Conservation (phyloP, 2,888 invertebrate genomes). For the Agriopis aurantiaria region DNA sequence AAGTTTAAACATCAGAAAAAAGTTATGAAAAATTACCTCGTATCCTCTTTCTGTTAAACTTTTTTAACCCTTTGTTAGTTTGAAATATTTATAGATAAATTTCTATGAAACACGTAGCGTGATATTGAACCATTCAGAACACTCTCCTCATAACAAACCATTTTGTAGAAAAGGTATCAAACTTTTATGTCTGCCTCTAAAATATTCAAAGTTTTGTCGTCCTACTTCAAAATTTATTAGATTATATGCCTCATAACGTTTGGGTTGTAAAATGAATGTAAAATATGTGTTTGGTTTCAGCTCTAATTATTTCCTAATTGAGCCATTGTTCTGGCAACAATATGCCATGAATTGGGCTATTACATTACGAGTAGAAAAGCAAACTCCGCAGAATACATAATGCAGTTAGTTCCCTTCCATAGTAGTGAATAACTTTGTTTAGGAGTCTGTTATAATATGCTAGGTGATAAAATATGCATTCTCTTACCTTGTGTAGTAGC, state of each 20-base stretch:
- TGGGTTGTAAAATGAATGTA: background rate
- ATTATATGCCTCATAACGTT: background rate
- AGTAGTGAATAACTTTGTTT: conserved; percentile 37
- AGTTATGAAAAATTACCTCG: background rate
- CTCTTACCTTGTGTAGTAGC: background rate
- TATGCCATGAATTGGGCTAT: conserved; percentile 36
- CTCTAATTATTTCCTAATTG: conserved; percentile 16
- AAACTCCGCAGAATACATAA: conserved; percentile 39
- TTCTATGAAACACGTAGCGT: conserved; percentile 25
- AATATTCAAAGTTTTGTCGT: conserved; percentile 24
- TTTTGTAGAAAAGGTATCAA: conserved; percentile 21
- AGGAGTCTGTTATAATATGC: conserved; percentile 5
- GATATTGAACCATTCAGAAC: conserved; percentile 44
- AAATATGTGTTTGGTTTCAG: background rate
- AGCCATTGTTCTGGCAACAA: conserved; percentile 36
- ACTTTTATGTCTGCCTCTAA: conserved; percentile 28
- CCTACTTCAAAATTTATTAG: conserved; percentile 14
- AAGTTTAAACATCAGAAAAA: no score
- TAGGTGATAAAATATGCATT: conserved; percentile 3
- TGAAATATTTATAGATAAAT: conserved; percentile 7
- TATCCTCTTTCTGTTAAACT: background rate
- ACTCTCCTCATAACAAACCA: conserved; percentile 36
- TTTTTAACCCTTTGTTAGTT: conserved; percentile 7
- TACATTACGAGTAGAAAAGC: conserved; percentile 27
- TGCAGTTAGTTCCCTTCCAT: conserved; percentile 31